Percentiles rank a stretch among this genome's conserved stretches.
phyloP scores from a whole-genome alignment of 2,888 invertebrate species.

The Epinotia bilunana region DNA sequence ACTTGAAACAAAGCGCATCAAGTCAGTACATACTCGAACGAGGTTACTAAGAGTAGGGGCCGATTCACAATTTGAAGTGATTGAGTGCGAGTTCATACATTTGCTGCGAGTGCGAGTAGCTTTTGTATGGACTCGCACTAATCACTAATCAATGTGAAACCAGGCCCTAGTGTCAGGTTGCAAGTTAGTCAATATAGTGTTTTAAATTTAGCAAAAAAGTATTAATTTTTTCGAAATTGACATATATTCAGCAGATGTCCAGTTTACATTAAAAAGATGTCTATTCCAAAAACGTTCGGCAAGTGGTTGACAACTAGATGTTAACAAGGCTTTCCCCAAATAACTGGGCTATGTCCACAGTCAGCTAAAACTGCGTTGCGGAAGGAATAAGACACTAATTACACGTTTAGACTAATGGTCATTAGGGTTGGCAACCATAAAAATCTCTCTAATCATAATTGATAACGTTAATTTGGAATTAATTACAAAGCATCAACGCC shows the following conservation, averaged over 20 bases:
- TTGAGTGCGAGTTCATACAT: too few species aligned
- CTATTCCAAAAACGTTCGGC: constrained; percentile 7
- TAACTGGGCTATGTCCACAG: constrained; percentile 38
- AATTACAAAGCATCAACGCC: neutral
- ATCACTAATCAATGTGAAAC: too few species aligned
- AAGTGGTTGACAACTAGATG: constrained; percentile 18
- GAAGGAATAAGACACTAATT: constrained; percentile 20
- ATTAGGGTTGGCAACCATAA: constrained; percentile 12
- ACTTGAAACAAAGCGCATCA: too few species aligned
- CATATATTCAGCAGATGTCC: neutral
- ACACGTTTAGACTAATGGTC: constrained; percentile 14
- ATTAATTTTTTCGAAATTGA: too few species aligned
- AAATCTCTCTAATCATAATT: neutral
- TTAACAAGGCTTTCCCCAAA: constrained; percentile 36
- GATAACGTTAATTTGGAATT: neutral
- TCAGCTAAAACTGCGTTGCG: constrained; percentile 28
- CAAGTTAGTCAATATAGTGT: too few species aligned
- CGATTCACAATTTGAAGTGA: too few species aligned
- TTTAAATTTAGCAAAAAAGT: too few species aligned
- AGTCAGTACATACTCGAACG: too few species aligned
- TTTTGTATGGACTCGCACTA: too few species aligned
- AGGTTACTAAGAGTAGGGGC: too few species aligned
- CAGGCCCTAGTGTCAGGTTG: too few species aligned
- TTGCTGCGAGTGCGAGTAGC: too few species aligned
- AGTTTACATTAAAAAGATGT: neutral